Evolutionary conservation across 2,113 vertebrate genomes (phyloP), one percentile per base, ranked within the genome.

Genomic region (Nesoenas mayeri): DNA sequence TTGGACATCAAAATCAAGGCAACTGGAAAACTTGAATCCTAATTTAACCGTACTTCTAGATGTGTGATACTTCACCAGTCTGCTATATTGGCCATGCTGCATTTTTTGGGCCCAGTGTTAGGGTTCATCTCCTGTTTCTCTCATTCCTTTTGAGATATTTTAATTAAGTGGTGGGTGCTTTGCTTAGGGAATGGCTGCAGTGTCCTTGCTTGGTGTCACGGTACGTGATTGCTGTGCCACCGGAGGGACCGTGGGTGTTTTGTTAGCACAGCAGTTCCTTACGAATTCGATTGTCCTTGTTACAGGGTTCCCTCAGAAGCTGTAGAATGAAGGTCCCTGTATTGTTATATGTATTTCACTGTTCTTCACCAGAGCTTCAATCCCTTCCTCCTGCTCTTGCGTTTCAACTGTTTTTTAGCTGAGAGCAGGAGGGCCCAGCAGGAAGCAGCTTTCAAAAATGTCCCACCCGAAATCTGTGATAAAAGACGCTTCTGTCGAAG

Each of bases 221-320:
- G 70, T 51, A 40, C 14, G 3, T 79, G 70, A 18, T 83, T 89
- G 15, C 86, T 42, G 84, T 95, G 72, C 65, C 3, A 17, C 79
- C 60, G 61, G 50, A 77, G 84, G 25, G 80, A 85, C 71, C 10
- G 2, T 15, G 62, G 44, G 77, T 91, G 18, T 95, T 96, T 56
- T 54, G 74, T 93, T 93, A 95, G 87, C 84, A 80, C 78, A 88
- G 87, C 79, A 80, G 60, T 83, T 94, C 93, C 66, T 79, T 96
- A 96, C 89, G 81, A 93, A 77, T 65, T 82, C 53, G 69, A 13
- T 42, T 88, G 93, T 67, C 79, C 89, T 96, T 81, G 75, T 91
- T 93, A 79, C 8, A 9, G 42, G 14, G 10, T 74, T 78, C 69
- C 50, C 36, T 96, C 94, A 90, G 72, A 92, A 94, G 54, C 79